Evolutionary conservation across 2,888 invertebrate genomes (phyloP), one percentile per base, ranked within the genome.

Genomic region (Tetragonisca angustula): DNA sequence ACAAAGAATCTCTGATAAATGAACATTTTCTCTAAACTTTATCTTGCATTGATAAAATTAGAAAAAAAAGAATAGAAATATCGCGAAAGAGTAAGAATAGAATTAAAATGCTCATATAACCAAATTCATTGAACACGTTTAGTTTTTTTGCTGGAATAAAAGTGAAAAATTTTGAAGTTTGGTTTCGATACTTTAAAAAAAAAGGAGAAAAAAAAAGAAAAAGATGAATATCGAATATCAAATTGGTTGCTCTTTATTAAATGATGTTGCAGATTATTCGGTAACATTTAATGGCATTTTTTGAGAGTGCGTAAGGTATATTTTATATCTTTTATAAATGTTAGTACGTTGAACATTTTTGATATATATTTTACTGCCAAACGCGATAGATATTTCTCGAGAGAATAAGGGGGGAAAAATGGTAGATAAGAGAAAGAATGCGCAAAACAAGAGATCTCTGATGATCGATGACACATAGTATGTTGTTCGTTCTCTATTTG

Each of bases 301-400:
- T 61, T 24, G 69, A 75, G 32, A 68, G 67, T 74, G 79, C 76
- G 65, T 62, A 83, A 85, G 56, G 78, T 80, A 59, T 59, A 85
- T 80, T 83, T 85, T 77, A 77, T 85, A 83, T 85, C 67, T 85
- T 85, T 86, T 86, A 86, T 77, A 86, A 82, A 76, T 62, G 72
- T 82, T 75, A 76, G 76, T 70, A 70, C 70, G 76, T 86, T 86
- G 62, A 79, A 86, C 72, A 73, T 73, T 84, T 79, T 84, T 84
- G 85, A 85, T 83, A 84, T 79, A 77, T 85, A 83, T 86, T 86
- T 86, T 86, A 86, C 85, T 86, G 85, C 83, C 80, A 73, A 83
- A 82, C 69, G 67, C 76, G 76, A 71, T 76, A 74, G 59, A 61
- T 54, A 32, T 75, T 72, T 83, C 71, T 59, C 65, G 5, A 27